A percentile compares a stretch with the other conserved stretches of the same genome.
These are phyloP conservation scores for Drosophila buzzatii DNA, from an alignment of 2,888 invertebrate genomes.

Conservation along the genomic window DNA sequence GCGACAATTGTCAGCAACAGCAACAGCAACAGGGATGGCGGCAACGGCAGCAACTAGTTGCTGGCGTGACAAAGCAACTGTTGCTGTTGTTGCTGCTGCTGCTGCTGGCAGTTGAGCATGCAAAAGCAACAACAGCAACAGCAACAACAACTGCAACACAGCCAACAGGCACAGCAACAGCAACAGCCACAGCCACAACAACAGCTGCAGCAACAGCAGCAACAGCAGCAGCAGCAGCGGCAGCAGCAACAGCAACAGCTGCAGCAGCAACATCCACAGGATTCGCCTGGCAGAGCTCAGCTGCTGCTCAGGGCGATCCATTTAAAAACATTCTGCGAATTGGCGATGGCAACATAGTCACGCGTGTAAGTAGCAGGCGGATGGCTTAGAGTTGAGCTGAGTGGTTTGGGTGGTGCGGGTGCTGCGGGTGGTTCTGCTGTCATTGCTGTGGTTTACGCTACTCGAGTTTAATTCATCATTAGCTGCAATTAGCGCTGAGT, in stretches of 20 bases:
- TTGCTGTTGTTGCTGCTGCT: constrained; percentile 50
- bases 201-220: constrained; percentile 32
- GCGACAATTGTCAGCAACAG: constrained; percentile 56
- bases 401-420: not conserved
- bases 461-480: constrained; percentile 55
- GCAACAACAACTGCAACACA: constrained; percentile 25
- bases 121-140: constrained; percentile 52
- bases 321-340: constrained; percentile 81
- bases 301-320: constrained; percentile 52
- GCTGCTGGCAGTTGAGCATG: constrained; percentile 64
- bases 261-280: constrained; percentile 22
- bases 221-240: constrained; percentile 30
- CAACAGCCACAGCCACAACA: constrained; percentile 41
- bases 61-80: constrained; percentile 42
- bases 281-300: constrained; percentile 28
- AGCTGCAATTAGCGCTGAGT: constrained; percentile 66
- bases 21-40: constrained; percentile 38
- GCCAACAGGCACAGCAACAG: constrained; percentile 21
- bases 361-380: constrained; percentile 74
- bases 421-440: not conserved
- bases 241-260: constrained; percentile 25
- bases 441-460: not conserved
- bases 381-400: not conserved
- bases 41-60: constrained; percentile 62
- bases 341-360: constrained; percentile 83